Evolutionary conservation across 1,140 invertebrate genomes (phyloP).

Genomic region (Drosophila aff.): DNA sequence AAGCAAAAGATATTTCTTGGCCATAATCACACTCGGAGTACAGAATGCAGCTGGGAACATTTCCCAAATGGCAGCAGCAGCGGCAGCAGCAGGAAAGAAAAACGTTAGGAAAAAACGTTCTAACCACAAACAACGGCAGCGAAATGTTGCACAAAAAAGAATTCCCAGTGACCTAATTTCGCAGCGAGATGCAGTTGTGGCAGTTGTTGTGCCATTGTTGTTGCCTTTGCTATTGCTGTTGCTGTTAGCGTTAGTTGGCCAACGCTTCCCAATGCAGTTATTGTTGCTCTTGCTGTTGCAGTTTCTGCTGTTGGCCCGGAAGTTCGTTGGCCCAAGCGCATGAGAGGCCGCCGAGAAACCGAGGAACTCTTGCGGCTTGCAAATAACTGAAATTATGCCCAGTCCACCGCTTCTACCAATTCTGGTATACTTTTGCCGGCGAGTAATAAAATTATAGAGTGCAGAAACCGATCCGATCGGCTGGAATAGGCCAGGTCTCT

Average conservation of each 20-base stretch:
- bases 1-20: constrained; percentile 46
- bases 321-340: constrained; percentile 80
- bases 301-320: constrained; percentile 68
- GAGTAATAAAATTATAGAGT: constrained; percentile 49
- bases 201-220: constrained; percentile 44
- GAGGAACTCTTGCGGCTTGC: constrained; percentile 69
- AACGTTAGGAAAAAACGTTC: constrained; percentile 61
- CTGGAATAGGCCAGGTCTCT: constrained; percentile 25
- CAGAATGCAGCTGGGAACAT: constrained; percentile 47
- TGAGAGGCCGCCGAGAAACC: constrained; percentile 20
- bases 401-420: constrained; percentile 14
- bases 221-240: constrained; percentile 46
- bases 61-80: constrained; percentile 49
- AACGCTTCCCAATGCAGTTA: constrained; percentile 37
- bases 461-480: constrained; percentile 28
- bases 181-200: constrained; percentile 69
- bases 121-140: constrained; percentile 52
- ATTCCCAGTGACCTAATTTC: constrained; percentile 79
- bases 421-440: constrained; percentile 25
- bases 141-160: constrained; percentile 65
- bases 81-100: constrained; percentile 25
- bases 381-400: constrained; percentile 77
- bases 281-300: not conserved
- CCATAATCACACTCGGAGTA: constrained; percentile 47
- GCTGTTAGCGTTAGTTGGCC: constrained; percentile 76